Evolutionary conservation across 2,888 invertebrate genomes (phyloP), one percentile per base, ranked within the genome.

Genomic region (Oegoconia quadripuncta): DNA sequence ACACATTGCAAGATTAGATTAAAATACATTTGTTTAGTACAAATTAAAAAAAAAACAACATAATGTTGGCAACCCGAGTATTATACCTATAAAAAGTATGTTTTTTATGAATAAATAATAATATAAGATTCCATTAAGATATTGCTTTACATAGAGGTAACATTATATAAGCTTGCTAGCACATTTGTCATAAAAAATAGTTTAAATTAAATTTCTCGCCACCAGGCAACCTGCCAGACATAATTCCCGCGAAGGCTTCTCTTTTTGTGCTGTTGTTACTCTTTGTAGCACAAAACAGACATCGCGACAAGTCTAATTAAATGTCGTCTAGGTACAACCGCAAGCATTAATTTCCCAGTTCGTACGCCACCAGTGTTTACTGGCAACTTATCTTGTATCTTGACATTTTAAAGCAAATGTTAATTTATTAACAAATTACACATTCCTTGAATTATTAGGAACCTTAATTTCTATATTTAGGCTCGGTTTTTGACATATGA

Each of bases 301-400:
- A 49, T 48, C 34, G 41, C 50, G 40, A 39, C 53, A 49, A 54
- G 41, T 62, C 59, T 67, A 65, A 67, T 67, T 65, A 64, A 60
- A 67, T 56, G 59, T 58, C 55, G 55, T 55, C 55, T 55, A 52
- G 50, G 54, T 48, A 33, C 41, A 44, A 48, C 36, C n/a, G n/a
- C 50, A 39, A 32, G 43, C 47, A 36, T 49, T 51, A 49, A 40
- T 51, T 44, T 41, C 25, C n/a, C 42, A 48, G 31, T 43, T 46
- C 44, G 13, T 18, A 28, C 27, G 27, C 9, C 8, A 17, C 34
- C 27, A 17, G 16, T 27, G 22, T 22, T 13, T 32, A 22, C 13
- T 12, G 15, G 18, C 18, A 23, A n/a, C n/a, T n/a, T 12, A 3
- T 27, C 27, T 27, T n/a, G 22, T 9, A 9, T 22, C 8, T 22